A percentile compares a stretch with the other conserved stretches of the same genome.
Conservation (phyloP, 2,888 invertebrate species). For the Tuberolachnus salignus region DNA sequence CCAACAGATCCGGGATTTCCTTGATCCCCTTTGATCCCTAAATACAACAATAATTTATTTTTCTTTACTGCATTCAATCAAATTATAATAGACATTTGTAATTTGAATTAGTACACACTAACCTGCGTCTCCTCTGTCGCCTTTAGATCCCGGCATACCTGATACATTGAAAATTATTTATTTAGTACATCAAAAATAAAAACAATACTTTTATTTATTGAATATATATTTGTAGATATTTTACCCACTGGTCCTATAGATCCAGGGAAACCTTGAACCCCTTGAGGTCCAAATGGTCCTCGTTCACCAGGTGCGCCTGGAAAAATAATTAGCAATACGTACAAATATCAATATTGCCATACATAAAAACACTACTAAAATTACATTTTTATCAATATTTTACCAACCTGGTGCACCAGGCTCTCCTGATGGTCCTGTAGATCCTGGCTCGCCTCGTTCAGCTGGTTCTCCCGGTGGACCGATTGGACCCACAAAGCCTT, state of each 20-base stretch:
- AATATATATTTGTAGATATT: neutral
- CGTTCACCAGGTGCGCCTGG: constrained; percentile 78
- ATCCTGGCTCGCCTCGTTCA: constrained; percentile 78
- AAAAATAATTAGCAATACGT: constrained; percentile 58
- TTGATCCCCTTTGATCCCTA: constrained; percentile 80
- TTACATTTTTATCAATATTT: neutral
- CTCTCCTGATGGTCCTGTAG: constrained; percentile 74
- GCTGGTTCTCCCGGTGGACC: constrained; percentile 83
- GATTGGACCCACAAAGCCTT: constrained; percentile 73
- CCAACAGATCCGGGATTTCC: constrained; percentile 67
- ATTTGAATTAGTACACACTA: constrained; percentile 66
- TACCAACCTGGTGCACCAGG: constrained; percentile 66
- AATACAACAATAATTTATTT: constrained; percentile 62
- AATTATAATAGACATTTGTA: neutral
- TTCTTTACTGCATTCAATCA: neutral
- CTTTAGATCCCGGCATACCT: constrained; percentile 83
- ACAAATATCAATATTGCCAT: neutral
- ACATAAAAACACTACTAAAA: neutral
- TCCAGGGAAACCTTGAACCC: constrained; percentile 73
- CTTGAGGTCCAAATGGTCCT: constrained; percentile 75
- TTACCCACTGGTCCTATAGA: constrained; percentile 72
- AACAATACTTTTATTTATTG: neutral
- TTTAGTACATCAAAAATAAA: neutral
- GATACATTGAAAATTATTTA: constrained; percentile 3
- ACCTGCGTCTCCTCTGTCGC: constrained; percentile 76